phyloP scores from a whole-genome alignment of 2,113 vertebrate species.

The Eurypyga helias region DNA sequence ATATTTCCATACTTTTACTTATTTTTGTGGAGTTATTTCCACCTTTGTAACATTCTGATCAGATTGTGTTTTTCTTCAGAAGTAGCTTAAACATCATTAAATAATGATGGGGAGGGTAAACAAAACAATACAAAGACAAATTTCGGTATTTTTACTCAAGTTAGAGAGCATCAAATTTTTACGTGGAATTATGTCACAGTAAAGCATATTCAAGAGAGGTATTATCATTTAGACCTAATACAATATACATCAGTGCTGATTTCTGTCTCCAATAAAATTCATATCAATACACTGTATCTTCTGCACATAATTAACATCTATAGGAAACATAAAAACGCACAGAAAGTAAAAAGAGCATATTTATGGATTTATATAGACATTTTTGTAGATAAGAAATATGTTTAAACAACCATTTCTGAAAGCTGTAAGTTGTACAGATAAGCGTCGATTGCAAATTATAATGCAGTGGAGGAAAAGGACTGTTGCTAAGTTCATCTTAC shows the following conservation, averaged over 20 bases:
- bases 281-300: neutral
- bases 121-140: neutral
- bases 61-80: neutral
- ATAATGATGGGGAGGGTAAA: neutral
- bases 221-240: neutral
- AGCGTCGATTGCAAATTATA: neutral
- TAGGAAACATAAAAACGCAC: neutral
- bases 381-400: neutral
- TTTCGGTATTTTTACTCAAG: neutral
- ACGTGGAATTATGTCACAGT: neutral
- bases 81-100: neutral
- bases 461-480: neutral
- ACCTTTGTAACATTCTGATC: neutral
- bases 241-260: neutral
- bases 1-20: neutral
- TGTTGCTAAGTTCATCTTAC: conserved; percentile 63
- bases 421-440: neutral
- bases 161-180: neutral
- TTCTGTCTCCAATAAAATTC: neutral
- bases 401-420: neutral
- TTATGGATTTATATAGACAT: neutral
- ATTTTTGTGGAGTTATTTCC: neutral
- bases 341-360: neutral
- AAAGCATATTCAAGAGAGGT: neutral
- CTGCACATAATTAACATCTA: neutral